Percentiles rank a stretch among this genome's conserved stretches.
Conservation (phyloP, 1,140 invertebrate genomes). For the Tetragonula clypearis region DNA sequence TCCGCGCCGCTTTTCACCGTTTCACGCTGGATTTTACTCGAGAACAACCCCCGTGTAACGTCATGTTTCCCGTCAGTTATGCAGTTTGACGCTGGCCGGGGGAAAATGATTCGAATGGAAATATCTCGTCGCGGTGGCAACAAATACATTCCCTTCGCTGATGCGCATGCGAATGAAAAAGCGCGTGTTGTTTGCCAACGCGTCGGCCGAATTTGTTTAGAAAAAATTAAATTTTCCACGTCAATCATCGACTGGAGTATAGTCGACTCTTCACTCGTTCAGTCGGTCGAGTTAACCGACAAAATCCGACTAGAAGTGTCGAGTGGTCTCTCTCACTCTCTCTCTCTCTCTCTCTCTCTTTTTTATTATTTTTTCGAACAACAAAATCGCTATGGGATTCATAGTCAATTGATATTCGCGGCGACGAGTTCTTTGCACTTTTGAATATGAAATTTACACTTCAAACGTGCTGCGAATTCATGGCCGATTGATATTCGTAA, state of each 20-base stretch:
- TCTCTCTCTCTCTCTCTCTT: too few relatives aligned
- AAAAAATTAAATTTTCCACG: neutral
- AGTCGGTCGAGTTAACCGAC: neutral
- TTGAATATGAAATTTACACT: neutral
- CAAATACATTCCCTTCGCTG: neutral
- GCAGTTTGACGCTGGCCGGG: neutral
- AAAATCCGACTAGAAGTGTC: neutral
- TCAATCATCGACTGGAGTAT: neutral
- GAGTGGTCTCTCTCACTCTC: too few relatives aligned
- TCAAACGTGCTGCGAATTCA: too few relatives aligned
- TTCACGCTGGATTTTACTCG: neutral
- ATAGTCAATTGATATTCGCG: neutral
- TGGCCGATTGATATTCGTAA: too few relatives aligned
- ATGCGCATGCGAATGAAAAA: constrained; percentile 10
- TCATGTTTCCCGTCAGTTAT: constrained; percentile 3
- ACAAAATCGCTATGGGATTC: neutral
- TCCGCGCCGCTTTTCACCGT: neutral
- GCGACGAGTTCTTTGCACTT: neutral
- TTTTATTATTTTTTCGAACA: neutral
- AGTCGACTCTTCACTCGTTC: neutral
- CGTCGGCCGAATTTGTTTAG: neutral
- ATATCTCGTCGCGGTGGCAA: constrained; percentile 25
- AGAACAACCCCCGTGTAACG: neutral
- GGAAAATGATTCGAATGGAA: constrained; percentile 33
- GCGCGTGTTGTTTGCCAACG: neutral